phyloP scores from a whole-genome alignment of 2,797 vertebrate species.

The Otolemur crassicaudatus region DNA sequence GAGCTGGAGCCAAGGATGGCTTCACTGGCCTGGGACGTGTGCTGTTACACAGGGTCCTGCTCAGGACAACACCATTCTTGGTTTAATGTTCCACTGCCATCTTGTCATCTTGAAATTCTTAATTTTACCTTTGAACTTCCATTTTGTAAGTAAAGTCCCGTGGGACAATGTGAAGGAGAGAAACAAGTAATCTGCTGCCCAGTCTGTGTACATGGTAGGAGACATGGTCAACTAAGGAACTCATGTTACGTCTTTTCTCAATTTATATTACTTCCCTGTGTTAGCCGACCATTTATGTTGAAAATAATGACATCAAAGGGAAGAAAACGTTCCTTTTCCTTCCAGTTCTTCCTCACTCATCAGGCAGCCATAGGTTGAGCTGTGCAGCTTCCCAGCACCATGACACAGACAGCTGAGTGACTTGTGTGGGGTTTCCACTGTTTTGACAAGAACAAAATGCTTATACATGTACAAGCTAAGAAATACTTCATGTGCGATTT shows the following conservation, averaged over 20 bases:
- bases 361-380: background rate
- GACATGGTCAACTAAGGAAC: background rate
- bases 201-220: too few relatives aligned
- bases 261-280: background rate
- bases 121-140: background rate
- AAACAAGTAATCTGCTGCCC: too few relatives aligned
- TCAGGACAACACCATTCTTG: background rate
- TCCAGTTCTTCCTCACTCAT: background rate
- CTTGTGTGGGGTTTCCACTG: fast-evolving
- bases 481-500: background rate
- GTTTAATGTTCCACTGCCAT: background rate
- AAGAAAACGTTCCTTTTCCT: background rate
- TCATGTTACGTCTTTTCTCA: background rate
- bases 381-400: background rate
- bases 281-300: too few relatives aligned
- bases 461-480: background rate
- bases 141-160: background rate
- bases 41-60: fast-evolving
- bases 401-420: background rate
- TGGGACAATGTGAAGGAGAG: background rate
- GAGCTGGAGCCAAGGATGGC: background rate
- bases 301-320: background rate
- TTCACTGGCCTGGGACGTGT: background rate
- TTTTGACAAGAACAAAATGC: background rate
- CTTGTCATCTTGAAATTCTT: background rate